Evolutionary conservation across 2,797 vertebrate species (phyloP), one percentile per base, ranked within the genome.

Genomic region (Toxotes lorentzi): DNA sequence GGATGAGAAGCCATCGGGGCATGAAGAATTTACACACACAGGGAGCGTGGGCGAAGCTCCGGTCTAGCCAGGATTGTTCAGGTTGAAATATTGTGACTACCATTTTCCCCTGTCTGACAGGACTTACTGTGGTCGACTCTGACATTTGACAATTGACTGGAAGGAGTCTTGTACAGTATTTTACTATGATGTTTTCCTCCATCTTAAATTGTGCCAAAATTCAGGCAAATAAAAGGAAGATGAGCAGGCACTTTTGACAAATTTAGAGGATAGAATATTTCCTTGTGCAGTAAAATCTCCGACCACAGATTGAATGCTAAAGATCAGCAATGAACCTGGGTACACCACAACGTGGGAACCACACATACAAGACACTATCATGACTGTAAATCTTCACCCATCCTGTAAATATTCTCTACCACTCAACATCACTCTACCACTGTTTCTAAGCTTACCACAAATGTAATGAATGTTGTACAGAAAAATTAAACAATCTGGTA

Each of bases 21-120:
- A 90, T 64, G 95, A 95, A 0, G 93, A 95, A 62, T 86, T 95
- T 24, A 93, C 94, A 34, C 90, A 88, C 62, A 88, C 86, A 32
- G 91, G 73, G 70, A 88, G 79, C 61, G 79, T 92, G 73, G 91
- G 82, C 8, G 95, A 96, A 78, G 93, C 89, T 72, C 87, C 89
- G 24, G 95, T 95, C 74, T 95, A 94, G 87, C 80, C 80, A 30
- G 66, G 61, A 85, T 70, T n/a, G 68, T 70, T 86, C 75, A 70
- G 59, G 81, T 76, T 23, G 35, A 86, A 86, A 74, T 76, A 81
- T 81, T 81, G 23, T 41, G 50, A 59, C 70, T 32, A 57, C 51
- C 40, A 40, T 17, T 24, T 32, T n/a, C 47, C 47, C 45, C 43
- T 17, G 8, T 69, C 51, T 64, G 61, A 53, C 54, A 63, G 43